Evolutionary conservation across 2,113 vertebrate genomes (phyloP), one percentile per base, ranked within the genome.

Genomic region (Labeo catla): DNA sequence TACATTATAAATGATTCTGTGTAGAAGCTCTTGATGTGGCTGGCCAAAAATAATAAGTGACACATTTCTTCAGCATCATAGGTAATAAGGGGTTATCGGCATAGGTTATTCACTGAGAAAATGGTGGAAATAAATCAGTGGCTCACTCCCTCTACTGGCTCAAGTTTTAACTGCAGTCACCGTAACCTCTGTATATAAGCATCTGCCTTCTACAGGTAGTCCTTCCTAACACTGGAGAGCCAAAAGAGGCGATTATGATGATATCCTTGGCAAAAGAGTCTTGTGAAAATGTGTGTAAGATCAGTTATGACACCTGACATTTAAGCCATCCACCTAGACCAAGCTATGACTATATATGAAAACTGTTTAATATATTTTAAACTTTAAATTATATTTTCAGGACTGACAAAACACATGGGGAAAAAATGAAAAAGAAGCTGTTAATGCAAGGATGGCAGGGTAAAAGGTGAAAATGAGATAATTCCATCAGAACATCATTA

Each of bases 1-100:
- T 91, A 83, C 65, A 88, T 94, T 92, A 95, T 93, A 91, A 94
- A 94, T 92, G 90, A 92, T 86, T 90, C 90, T 92, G 93, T 88
- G 21, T 87, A 93, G 72, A 87, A 90, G 91, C 88, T 50, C 90
- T 91, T 95, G 91, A 93, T 93, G 93, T 81, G 89, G 89, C 90
- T 93, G 89, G 92, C 93, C 93, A 92, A 93, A 93, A 93, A 95
- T 94, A 94, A 94, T 93, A 94, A 93, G 92, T 92, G 93, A 94
- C 92, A 94, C 92, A 89, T 94, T 93, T 94, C 89, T 91, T 90
- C 91, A 87, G 90, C 93, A 94, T 93, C 91, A 92, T 84, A 93
- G 91, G 93, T 91, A 86, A 92, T 93, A 91, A 91, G 59, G 89
- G 88, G 85, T 61, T 87, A 80, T 78, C 85, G 87, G 87, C 83